phyloP scores from a whole-genome alignment of 2,797 vertebrate species.

The Neoniphon sammara region DNA sequence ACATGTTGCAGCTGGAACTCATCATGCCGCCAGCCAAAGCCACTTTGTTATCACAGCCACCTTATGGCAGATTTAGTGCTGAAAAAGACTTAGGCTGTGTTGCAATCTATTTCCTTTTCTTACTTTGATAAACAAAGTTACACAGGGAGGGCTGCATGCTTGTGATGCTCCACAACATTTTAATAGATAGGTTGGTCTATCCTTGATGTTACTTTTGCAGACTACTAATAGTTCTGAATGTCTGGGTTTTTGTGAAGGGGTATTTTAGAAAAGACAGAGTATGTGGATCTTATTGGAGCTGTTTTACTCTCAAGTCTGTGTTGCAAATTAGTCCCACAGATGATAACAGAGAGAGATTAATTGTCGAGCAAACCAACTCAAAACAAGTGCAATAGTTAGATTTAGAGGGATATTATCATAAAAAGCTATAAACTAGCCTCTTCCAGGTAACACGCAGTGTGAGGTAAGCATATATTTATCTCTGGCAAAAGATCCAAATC shows the following conservation, averaged over 20 bases:
- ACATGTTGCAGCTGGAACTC: constrained; percentile 37
- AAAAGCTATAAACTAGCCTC: neutral
- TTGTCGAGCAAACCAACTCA: neutral
- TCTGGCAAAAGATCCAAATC: constrained; percentile 5
- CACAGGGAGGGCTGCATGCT: neutral
- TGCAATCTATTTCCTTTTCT: constrained; percentile 1
- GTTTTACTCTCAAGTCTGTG: too few species aligned
- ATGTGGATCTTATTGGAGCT: neutral
- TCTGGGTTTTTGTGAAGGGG: neutral
- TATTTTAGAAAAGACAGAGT: neutral
- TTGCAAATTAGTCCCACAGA: too few species aligned
- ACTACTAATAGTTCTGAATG: neutral
- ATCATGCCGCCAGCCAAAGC: constrained; percentile 5
- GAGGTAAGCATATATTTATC: constrained; percentile 6
- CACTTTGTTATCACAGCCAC: constrained; percentile 10
- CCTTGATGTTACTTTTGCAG: too few species aligned
- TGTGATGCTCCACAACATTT: neutral
- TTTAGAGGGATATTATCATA: neutral
- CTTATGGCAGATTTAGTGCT: neutral
- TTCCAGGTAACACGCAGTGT: neutral
- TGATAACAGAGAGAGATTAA: neutral
- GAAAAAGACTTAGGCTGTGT: constrained; percentile 15
- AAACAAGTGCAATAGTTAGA: neutral
- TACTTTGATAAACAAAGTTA: neutral
- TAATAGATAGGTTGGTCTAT: neutral